These are phyloP conservation scores for Plestiodon gilberti DNA, from an alignment of 2,113 vertebrate genomes.

Conservation along the genomic window DNA sequence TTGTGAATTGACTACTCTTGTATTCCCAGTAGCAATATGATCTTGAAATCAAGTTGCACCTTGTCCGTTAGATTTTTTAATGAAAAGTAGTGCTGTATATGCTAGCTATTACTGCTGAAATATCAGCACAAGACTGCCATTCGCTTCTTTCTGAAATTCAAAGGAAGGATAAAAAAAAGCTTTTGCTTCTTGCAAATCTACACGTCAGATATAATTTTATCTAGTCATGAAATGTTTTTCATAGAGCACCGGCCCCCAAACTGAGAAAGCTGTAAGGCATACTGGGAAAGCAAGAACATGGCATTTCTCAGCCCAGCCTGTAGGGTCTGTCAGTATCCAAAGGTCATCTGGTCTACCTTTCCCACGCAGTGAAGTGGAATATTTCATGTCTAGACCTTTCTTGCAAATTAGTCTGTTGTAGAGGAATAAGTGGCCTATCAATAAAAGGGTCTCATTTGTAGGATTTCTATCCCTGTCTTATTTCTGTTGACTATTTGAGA, in stretches of 20 bases:
- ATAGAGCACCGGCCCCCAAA: background rate
- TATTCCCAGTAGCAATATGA: background rate
- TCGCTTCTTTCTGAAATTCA: background rate
- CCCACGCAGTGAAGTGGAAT: background rate
- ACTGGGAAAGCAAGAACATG: background rate
- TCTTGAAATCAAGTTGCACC: background rate
- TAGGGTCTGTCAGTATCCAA: background rate
- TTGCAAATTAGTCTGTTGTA: background rate
- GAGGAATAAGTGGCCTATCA: background rate
- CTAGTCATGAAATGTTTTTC: background rate
- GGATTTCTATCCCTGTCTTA: background rate
- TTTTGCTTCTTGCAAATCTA: background rate
- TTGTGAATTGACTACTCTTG: background rate
- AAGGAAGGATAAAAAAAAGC: background rate
- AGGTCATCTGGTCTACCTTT: background rate
- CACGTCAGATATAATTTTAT: background rate
- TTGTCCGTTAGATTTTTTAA: slow-evolving; percentile 2
- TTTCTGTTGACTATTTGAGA: background rate
- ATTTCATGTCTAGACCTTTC: background rate
- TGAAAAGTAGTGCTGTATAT: background rate
- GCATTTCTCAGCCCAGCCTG: slow-evolving; percentile 19
- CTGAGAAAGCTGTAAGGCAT: background rate
- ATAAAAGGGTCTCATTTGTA: background rate
- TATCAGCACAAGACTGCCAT: slow-evolving; percentile 9
- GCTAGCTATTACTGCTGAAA: slow-evolving; percentile 9